Conservation (phyloP, 2,888 invertebrate species). For the Andricus quercusramuli region DNA sequence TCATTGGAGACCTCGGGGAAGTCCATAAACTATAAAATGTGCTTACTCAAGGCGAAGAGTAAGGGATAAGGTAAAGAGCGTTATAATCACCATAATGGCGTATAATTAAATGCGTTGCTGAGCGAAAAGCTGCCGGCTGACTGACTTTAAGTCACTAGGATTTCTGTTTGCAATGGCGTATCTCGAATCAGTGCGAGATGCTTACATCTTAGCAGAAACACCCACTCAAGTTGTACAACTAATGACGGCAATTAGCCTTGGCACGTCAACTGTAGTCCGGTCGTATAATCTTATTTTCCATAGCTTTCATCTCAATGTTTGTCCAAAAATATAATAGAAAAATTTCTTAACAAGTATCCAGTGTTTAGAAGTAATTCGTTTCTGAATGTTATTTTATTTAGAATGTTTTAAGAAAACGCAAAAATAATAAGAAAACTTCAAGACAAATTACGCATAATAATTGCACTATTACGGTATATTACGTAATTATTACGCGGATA, state of each 20-base stretch:
- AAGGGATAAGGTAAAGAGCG: conserved; percentile 56
- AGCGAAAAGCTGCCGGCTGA: conserved; percentile 1
- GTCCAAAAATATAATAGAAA: neutral
- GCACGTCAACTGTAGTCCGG: neutral
- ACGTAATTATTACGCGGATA: no score
- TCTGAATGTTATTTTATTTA: neutral
- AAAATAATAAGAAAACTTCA: no score
- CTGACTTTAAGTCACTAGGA: conserved; percentile 5
- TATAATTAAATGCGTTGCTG: conserved; percentile 50
- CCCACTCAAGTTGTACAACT: conserved; percentile 11
- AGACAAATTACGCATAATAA: no score
- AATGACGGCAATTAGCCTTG: neutral
- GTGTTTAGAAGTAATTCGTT: neutral
- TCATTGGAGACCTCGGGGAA: conserved; percentile 8
- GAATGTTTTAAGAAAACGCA: neutral
- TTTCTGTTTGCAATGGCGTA: neutral
- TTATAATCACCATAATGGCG: conserved; percentile 51
- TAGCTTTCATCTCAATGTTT: neutral
- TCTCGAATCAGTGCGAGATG: neutral
- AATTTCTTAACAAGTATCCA: neutral
- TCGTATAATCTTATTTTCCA: neutral
- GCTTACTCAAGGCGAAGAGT: conserved; percentile 52
- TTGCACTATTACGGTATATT: no score
- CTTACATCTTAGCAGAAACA: neutral
- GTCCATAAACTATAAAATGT: conserved; percentile 43